Percentiles rank a stretch among this genome's conserved stretches.
phyloP scores from a whole-genome alignment of 1,140 invertebrate genomes.

The Drosophila littoralis region DNA sequence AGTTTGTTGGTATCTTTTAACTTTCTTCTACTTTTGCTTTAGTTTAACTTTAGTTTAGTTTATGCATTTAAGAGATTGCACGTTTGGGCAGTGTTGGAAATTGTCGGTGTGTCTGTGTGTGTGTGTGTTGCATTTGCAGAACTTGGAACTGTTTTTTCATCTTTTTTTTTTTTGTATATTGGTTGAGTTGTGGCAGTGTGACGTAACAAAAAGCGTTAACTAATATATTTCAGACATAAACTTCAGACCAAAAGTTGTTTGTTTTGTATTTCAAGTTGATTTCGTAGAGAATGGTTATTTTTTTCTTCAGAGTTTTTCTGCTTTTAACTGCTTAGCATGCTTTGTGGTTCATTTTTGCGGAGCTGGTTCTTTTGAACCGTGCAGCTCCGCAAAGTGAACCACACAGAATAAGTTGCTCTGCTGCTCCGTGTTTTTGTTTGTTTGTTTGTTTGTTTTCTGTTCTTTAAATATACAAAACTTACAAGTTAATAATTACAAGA shows the following conservation, averaged over 20 bases:
- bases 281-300: neutral
- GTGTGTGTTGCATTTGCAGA: conserved; percentile 55
- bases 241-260: conserved; percentile 29
- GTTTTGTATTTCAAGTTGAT: conserved; percentile 11
- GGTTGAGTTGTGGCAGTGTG: conserved; percentile 66
- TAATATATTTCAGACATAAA: conserved; percentile 45
- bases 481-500: conserved; percentile 76
- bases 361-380: conserved; percentile 9
- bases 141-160: conserved; percentile 42
- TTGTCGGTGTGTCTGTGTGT: conserved; percentile 51
- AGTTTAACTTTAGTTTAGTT: conserved; percentile 50
- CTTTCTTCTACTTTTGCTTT: conserved; percentile 2
- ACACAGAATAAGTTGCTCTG: conserved; percentile 8
- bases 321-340: conserved; percentile 5
- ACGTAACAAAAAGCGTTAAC: conserved; percentile 48
- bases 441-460: conserved; percentile 34
- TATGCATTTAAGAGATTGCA: conserved; percentile 76
- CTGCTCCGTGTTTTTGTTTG: conserved; percentile 24
- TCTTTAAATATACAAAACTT: conserved; percentile 66
- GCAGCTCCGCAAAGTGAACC: conserved; percentile 18
- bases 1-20: conserved; percentile 50
- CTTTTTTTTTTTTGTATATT: conserved; percentile 24
- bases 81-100: conserved; percentile 80
- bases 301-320: conserved; percentile 9
- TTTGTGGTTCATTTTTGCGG: conserved; percentile 1